Evolutionary conservation across 2,797 vertebrate genomes (phyloP), one percentile per base, ranked within the genome.

Genomic region (Denticeps clupeoides): DNA sequence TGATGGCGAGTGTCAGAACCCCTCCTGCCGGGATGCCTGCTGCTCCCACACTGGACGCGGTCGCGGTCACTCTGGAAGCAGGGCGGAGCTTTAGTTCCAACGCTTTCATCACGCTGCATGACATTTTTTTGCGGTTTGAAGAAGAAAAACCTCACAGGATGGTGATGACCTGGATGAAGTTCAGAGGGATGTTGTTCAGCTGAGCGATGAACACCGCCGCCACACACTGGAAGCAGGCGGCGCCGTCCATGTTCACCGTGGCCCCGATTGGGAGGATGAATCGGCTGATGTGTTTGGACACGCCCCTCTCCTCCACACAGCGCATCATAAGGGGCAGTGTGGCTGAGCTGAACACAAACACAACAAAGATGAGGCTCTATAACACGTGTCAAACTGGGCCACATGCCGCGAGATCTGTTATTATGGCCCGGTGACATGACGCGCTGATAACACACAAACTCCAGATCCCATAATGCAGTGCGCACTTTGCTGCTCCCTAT

Each of bases 71-170:
- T 12, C 90, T 93, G 59, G 15, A 28, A 32, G n/a, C n/a, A n/a
- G n/a, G n/a, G n/a, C n/a, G n/a, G n/a, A n/a, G n/a, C n/a, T n/a
- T n/a, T 58, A 29, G 44, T 24, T 37, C 4, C 1, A 4, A 7
- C 1, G 23, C 18, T n/a, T 16, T 29, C 38, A 38, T 18, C 8
- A 19, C n/a, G 3, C 8, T 13, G 11, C 13, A 28, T 12, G 22
- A 15, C 19, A 23, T 11, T 33, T 7, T n/a, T n/a, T n/a, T n/a
- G n/a, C n/a, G n/a, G n/a, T n/a, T n/a, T n/a, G n/a, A n/a, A n/a
- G n/a, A n/a, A n/a, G n/a, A n/a, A n/a, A n/a, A n/a, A n/a, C n/a
- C 89, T 85, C 53, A 93, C 90, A 93, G 76, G 71, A 93, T 89
- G 48, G 87, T 90, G 52, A 93, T 77, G 74, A 93, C 65, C 58